Evolutionary conservation across 1,140 invertebrate species (phyloP), one percentile per base, ranked within the genome.

Genomic region (Drosophila carrolli): DNA sequence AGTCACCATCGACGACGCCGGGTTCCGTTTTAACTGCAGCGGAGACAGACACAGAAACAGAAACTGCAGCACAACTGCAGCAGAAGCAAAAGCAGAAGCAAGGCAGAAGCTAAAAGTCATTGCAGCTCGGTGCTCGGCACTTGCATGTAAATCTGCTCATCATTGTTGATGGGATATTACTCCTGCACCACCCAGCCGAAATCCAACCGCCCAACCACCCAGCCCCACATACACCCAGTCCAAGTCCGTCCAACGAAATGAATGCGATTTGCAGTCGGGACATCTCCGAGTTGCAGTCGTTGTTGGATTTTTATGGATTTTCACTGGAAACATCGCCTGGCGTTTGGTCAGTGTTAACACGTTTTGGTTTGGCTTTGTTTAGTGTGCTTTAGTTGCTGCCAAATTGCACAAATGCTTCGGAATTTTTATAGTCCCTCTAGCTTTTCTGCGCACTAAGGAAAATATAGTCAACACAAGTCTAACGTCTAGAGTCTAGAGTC

Each of bases 101-200:
- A 57, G 27, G 44, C 68, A 75, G 59, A 63, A 74, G 70, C 73
- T 32, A 60, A 76, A 62, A 77, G 74, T 78, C 75, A 78, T 78
- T 78, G 75, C 75, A 59, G 56, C 60, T 23, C 58, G 27, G 27
- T 67, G 72, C 68, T 72, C 59, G 55, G 82, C 83, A 86, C 83
- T 85, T 90, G 85, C 85, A 90, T 90, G 85, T 90, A 90, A 90
- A 90, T 90, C 78, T 90, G 88, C 86, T 90, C 86, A 90, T 90
- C 86, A 90, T 80, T 73, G 88, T 90, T 90, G 88, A 90, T 90
- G 77, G 86, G 78, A 88, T 88, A 90, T 90, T 90, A 78, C 88
- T 50, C 46, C 62, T 44, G 58, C 70, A 58, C 37, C 37, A 44
- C 50, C 37, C 53, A 38, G 27, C 29, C 61, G 27, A 60, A 43